A percentile compares a stretch with the other conserved stretches of the same genome.
Evolutionary conservation across 2,888 invertebrate genomes (phyloP).

Genomic region (Dryobotodes eremita): DNA sequence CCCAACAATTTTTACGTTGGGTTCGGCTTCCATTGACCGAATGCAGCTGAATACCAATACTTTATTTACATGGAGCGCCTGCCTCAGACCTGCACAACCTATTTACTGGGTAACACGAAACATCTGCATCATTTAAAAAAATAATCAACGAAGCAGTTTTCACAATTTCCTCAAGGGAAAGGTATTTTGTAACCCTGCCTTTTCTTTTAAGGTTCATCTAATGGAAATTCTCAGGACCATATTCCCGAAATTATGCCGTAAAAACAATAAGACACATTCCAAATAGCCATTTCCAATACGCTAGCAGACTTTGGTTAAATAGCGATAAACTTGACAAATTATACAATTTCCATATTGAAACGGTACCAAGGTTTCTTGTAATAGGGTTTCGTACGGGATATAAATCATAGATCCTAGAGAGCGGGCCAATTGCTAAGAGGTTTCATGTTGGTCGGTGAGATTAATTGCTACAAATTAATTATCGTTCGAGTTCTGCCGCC

Average conservation of each 20-base stretch:
- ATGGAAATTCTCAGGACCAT: neutral
- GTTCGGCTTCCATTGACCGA: no score
- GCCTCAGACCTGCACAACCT: no score
- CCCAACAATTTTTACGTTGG: no score
- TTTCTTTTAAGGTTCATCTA: no score
- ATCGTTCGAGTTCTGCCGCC: conserved; percentile 7
- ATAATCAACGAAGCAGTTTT: no score
- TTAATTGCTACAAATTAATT: conserved; percentile 31
- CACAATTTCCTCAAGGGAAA: neutral
- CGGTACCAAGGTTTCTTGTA: conserved; percentile 49
- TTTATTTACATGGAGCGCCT: no score
- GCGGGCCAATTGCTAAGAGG: conserved; percentile 12
- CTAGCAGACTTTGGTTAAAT: conserved; percentile 8
- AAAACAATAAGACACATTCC: no score
- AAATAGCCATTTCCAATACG: conserved; percentile 11
- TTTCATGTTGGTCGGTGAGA: conserved; percentile 20
- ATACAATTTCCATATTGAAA: conserved; percentile 48
- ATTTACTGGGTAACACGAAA: no score
- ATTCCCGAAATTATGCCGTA: neutral
- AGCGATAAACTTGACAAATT: conserved; percentile 51
- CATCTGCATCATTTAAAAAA: no score
- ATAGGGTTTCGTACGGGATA: conserved; percentile 27
- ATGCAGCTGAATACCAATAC: no score
- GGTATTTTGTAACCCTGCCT: neutral
- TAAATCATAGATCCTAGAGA: conserved; percentile 49